Base-by-base conservation (phyloP, 37 sponge, comb jelly and placozoan species). In the Eunapius fragilis region DNA sequence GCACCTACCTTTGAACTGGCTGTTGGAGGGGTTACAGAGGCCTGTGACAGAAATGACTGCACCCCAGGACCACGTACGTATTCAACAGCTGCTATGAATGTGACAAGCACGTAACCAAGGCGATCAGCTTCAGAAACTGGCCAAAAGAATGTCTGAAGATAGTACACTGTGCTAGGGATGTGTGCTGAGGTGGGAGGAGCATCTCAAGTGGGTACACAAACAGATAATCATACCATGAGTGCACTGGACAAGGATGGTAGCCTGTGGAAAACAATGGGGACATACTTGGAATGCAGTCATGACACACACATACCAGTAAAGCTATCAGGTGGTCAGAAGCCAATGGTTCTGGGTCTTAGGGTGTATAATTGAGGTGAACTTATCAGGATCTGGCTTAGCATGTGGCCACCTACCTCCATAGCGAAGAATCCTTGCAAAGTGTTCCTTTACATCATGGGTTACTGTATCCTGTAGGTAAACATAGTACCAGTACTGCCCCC, bases 31-130 rank as follows among this genome's bases (percentile, higher is more conserved):
- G 7, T 58, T 10, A 0, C 58, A 17, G 58, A 17, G 58, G 14
- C 58, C 58, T 58, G 58, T 1, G 58, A 58, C 58, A 91, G 75
- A n/a, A 80, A 82, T 58, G 77, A 82, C 25, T 78, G 25, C 31
- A 86, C 87, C 19, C 86, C 91, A 6, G 83, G 78, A 25, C 91
- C 86, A 25, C 83, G 73, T 75, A 91, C 13, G 72, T 79, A 91
- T 34, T 91, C 92, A 74, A 84, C 68, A 67, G 88, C 88, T 36
- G 92, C 87, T 50, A 80, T 68, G 74, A 91, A 72, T 11, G 92
- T 91, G 50, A 91, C 92, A 73, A 91, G 85, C 27, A 75, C 78
- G 70, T 84, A 91, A 74, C 92, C 87, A 73, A 91, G 86, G 24
- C 72, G 82, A 67, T 86, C 91, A 0, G 82, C 47, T 7, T 91